Percentiles rank a stretch among this genome's conserved stretches.
phyloP scores from a whole-genome alignment of 2,888 invertebrate genomes.

The Euclidia mi region DNA sequence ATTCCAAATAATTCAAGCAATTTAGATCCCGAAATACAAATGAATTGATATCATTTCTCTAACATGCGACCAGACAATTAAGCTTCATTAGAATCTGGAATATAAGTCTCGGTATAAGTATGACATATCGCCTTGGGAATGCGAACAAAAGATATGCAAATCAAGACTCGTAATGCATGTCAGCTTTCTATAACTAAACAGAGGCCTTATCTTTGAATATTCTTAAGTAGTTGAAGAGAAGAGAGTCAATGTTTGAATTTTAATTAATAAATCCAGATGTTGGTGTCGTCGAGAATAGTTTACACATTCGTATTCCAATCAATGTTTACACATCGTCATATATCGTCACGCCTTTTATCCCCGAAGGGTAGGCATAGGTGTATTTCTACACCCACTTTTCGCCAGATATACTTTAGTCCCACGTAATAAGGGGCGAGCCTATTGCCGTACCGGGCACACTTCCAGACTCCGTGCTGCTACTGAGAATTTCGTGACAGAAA shows the following conservation, averaged over 20 bases:
- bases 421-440: too few species aligned
- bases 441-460: too few species aligned
- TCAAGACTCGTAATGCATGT: slow-evolving; percentile 26
- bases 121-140: slow-evolving; percentile 26
- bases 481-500: too few species aligned
- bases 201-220: slow-evolving; percentile 52
- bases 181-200: slow-evolving; percentile 18
- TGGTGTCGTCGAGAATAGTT: slow-evolving; percentile 12
- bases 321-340: too few species aligned
- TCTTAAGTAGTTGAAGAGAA: slow-evolving; percentile 48
- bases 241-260: slow-evolving; percentile 52
- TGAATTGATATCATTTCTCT: not conserved
- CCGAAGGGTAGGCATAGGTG: too few species aligned
- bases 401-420: too few species aligned
- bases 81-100: not conserved
- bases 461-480: too few species aligned
- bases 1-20: too few species aligned
- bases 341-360: too few species aligned
- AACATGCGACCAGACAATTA: not conserved
- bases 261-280: slow-evolving; percentile 46
- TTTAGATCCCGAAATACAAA: not conserved
- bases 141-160: slow-evolving; percentile 55
- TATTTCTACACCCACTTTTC: too few species aligned
- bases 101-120: not conserved
- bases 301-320: slow-evolving; percentile 8